Base-by-base conservation (phyloP, 2,888 invertebrate species). In the Ophion obscuratus region DNA sequence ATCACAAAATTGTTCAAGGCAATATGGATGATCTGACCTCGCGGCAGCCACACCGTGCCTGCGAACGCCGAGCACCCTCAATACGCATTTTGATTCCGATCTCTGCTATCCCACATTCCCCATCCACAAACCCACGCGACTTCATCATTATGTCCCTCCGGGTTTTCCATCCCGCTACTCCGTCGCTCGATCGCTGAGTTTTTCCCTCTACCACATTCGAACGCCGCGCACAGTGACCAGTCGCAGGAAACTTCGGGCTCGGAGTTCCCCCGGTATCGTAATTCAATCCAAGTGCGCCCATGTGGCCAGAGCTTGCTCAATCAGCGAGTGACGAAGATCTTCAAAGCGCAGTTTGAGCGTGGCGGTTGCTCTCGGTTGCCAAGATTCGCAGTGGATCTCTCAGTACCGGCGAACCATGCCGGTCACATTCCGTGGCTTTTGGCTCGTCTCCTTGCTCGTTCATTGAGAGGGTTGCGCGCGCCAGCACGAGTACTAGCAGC, bases 391-490 rank as follows among this genome's bases (percentile, higher is more conserved):
- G 27, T 27, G 11, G 2, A 24, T 44, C 27, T 7, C 7, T 47
- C 24, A 17, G 68, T 24, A 47, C 24, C 14, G 47, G 24, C 47
- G 47, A 70, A 47, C 24, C 68, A 27, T 9, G 17, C 53, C 53
- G 68, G 27, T 14, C 17, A 47, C 17, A 47, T 70, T 70, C 68
- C 27, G 47, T 47, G 27, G 47, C 67, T 76, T 76, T 73, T 76
- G 76, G 79, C 73, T 76, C 66, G 79, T 66, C 47, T 59, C 78
- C 44, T 70, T 59, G 66, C 67, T 73, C 68, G 47, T 83, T 81
- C 86, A 86, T 81, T 83, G 83, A 83, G 77, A 57, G 86, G 83
- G 83, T 77, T 83, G 53, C 53, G 14, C 53, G 80, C 77, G 81
- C 79, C 85, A 74, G 62, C 17, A n/a, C 36, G 36, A 61, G 66